Evolutionary conservation across 2,797 vertebrate genomes (phyloP).

Genomic region (Microchirus variegatus): DNA sequence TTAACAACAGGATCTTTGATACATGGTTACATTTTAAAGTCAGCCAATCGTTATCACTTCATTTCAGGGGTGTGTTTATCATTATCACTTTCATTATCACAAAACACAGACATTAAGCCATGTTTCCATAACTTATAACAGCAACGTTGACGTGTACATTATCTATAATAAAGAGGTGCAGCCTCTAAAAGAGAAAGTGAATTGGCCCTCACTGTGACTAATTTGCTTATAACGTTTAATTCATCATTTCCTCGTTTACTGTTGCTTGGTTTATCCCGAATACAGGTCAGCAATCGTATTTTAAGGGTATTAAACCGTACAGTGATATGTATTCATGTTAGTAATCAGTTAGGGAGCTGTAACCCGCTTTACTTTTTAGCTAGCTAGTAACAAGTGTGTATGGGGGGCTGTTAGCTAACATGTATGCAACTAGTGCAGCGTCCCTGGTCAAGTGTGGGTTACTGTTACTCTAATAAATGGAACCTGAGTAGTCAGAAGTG

Average conservation of each 20-base stretch:
- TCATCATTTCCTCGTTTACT: neutral
- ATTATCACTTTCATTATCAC: too few relatives aligned
- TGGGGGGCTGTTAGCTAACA: neutral
- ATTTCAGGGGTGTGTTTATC: too few relatives aligned
- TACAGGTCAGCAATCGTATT: neutral
- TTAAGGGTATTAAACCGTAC: neutral
- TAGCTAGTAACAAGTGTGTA: conserved; percentile 15
- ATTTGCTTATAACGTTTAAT: neutral
- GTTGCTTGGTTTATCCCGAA: neutral
- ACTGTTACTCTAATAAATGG: neutral
- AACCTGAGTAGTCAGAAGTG: neutral
- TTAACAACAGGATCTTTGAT: too few relatives aligned
- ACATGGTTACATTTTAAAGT: too few relatives aligned
- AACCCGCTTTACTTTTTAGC: conserved; percentile 12
- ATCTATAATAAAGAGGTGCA: too few relatives aligned
- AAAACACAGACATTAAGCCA: too few relatives aligned
- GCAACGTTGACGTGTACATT: too few relatives aligned
- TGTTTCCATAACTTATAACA: too few relatives aligned
- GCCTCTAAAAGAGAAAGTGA: too few relatives aligned
- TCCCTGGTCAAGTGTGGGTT: too few relatives aligned
- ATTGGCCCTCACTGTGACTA: too few relatives aligned
- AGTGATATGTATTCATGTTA: neutral
- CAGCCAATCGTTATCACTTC: too few relatives aligned
- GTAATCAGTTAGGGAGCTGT: neutral
- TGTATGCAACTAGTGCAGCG: neutral